Evolutionary conservation across 2,797 vertebrate genomes (phyloP).

Genomic region (Crenichthys baileyi): DNA sequence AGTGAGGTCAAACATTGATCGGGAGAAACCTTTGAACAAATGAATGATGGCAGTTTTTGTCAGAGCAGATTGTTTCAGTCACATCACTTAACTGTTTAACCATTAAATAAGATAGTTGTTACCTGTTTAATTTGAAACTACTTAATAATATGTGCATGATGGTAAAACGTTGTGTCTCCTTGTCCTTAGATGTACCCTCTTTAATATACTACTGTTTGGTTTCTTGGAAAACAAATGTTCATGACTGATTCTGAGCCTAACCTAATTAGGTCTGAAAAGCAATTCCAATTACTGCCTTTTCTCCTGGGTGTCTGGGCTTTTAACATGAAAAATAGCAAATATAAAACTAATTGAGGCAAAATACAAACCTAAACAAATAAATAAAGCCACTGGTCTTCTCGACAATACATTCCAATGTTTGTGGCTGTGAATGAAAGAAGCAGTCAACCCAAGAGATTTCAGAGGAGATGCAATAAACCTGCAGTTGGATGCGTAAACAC

Average conservation of each 20-base stretch:
- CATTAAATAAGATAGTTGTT: not conserved
- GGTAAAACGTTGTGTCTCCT: not conserved
- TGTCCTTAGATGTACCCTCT: constrained; percentile 1
- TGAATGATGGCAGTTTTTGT: not conserved
- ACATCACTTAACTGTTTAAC: not conserved
- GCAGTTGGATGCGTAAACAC: constrained; percentile 16
- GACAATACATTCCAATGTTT: constrained; percentile 22
- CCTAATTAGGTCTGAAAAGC: constrained; percentile 34
- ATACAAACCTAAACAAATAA: constrained; percentile 12
- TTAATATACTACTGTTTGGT: constrained; percentile 1
- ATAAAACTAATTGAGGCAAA: constrained; percentile 19
- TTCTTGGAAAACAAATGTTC: constrained; percentile 10
- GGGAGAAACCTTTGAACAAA: constrained; percentile 3
- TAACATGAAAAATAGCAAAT: constrained; percentile 13
- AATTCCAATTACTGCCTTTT: constrained; percentile 26
- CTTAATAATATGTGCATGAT: too few species aligned
- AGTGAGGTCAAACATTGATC: not conserved
- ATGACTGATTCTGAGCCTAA: constrained; percentile 22
- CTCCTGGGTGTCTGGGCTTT: constrained; percentile 13
- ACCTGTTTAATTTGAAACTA: not conserved
- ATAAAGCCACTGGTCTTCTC: constrained; percentile 12
- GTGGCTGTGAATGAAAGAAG: constrained; percentile 9
- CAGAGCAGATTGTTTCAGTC: not conserved
- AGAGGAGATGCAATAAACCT: not conserved
- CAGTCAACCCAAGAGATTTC: not conserved